Conservation (phyloP, 2,888 invertebrate genomes). For the Melangyna quadrimaculata region DNA sequence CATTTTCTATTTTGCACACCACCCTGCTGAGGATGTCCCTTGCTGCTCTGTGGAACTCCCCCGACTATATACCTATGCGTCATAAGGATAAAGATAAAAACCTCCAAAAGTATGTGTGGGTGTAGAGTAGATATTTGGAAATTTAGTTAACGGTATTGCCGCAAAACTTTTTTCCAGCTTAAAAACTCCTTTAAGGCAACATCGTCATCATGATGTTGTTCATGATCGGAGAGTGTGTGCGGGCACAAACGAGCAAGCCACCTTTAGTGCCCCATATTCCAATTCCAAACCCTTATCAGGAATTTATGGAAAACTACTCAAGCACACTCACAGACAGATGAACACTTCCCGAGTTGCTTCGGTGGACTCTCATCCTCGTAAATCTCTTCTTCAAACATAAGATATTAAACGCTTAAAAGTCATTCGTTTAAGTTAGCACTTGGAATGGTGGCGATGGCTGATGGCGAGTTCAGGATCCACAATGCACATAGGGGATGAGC, state of each 20-base stretch:
- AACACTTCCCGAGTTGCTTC: conserved; percentile 25
- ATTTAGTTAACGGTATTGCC: conserved; percentile 56
- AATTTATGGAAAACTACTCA: conserved; percentile 55
- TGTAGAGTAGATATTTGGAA: background rate
- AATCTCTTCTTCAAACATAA: conserved; percentile 65
- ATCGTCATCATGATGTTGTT: background rate
- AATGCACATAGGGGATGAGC: background rate
- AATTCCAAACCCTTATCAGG: background rate
- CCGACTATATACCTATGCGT: too few species aligned
- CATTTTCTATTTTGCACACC: background rate
- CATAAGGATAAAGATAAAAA: conserved; percentile 36
- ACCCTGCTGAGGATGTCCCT: background rate
- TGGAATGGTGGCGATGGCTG: background rate
- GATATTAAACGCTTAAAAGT: conserved; percentile 71
- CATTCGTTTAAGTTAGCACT: conserved; percentile 58
- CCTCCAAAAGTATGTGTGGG: conserved; percentile 35
- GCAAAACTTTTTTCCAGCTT: conserved; percentile 41
- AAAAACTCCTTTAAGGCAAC: conserved; percentile 4
- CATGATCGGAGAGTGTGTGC: background rate
- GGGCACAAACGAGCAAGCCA: background rate
- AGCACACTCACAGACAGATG: conserved; percentile 25
- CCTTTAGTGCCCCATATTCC: background rate
- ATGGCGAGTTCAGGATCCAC: background rate
- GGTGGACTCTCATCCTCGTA: conserved; percentile 67
- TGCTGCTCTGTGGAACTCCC: background rate